These are phyloP conservation scores for Chaetogeoica ovagalla DNA, from an alignment of 2,888 invertebrate species.

Conservation along the genomic window DNA sequence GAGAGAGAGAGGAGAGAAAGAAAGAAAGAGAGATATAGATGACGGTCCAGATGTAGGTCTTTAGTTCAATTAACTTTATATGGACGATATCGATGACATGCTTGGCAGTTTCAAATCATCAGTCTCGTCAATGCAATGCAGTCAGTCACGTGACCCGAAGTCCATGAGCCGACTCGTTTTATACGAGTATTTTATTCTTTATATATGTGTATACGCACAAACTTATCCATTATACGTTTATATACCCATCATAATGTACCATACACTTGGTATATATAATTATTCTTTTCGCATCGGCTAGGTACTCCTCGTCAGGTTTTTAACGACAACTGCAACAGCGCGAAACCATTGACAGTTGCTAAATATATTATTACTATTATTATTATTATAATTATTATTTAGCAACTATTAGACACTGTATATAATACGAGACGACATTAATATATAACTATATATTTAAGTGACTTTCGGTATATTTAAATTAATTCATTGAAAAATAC, in stretches of 20 bases:
- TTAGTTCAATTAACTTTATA: constrained; percentile 53
- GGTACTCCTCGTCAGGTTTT: constrained; percentile 10
- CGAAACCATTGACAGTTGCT: constrained; percentile 45
- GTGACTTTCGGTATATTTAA: no score
- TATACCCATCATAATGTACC: background rate
- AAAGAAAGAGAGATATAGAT: constrained; percentile 45
- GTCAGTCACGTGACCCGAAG: constrained; percentile 52
- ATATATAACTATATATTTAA: background rate
- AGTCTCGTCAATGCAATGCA: constrained; percentile 47
- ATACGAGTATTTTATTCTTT: background rate
- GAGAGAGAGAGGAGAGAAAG: constrained; percentile 8
- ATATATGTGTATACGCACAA: background rate
- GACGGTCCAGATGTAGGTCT: constrained; percentile 49
- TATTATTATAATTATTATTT: no score
- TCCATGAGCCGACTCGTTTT: constrained; percentile 52
- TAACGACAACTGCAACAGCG: background rate
- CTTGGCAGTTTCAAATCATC: constrained; percentile 45
- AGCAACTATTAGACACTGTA: no score
- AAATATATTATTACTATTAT: constrained; percentile 35
- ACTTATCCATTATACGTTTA: background rate
- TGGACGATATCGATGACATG: constrained; percentile 50
- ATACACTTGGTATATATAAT: background rate
- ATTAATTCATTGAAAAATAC: no score
- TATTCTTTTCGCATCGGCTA: constrained; percentile 48
- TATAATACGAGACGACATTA: no score